Base-by-base conservation (phyloP, 2,888 invertebrate genomes). In the Oxytorus armatus region DNA sequence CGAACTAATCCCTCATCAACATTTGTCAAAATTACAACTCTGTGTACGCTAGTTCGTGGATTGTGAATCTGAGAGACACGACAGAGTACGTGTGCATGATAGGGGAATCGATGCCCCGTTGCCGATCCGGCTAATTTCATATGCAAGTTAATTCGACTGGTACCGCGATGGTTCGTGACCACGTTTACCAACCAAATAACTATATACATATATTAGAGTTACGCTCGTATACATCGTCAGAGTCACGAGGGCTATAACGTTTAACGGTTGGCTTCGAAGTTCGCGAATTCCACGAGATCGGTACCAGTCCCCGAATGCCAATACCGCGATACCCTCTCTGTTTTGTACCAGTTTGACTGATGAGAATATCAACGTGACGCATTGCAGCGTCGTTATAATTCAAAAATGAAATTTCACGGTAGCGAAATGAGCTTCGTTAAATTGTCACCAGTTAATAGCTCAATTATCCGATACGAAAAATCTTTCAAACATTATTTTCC, bases 111-210 rank as follows among this genome's bases (percentile, higher is more conserved):
- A 73, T 69, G 73, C 55, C 55, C 51, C 33, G 49, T 29, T n/a
- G 21, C 18, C n/a, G 66, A 63, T 63, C 23, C 10, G 36, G 47
- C 55, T 78, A 81, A 78, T 81, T 78, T 75, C 51, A 66, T 76
- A 81, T 79, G 74, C 70, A 78, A 79, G 74, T 81, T 74, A 79
- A 78, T 79, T 81, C 68, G 77, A 73, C 77, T 82, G 80, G 76
- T 81, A 82, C 77, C 69, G 63, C 66, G 73, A 78, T 78, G 59
- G 69, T 81, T 77, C 82, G 82, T 78, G 82, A 78, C 75, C 59
- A 66, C 36, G 57, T 65, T 69, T 77, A 51, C 69, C 49, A 78
- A 49, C 23, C 18, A 61, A 10, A 23, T 42, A 21, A 33, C 55
- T 70, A 23, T 63, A 44, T 18, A 69, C 44, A 44, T 23, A 51